Conservation (phyloP, 1,140 invertebrate genomes). For the Brachionus rotundiformis region DNA sequence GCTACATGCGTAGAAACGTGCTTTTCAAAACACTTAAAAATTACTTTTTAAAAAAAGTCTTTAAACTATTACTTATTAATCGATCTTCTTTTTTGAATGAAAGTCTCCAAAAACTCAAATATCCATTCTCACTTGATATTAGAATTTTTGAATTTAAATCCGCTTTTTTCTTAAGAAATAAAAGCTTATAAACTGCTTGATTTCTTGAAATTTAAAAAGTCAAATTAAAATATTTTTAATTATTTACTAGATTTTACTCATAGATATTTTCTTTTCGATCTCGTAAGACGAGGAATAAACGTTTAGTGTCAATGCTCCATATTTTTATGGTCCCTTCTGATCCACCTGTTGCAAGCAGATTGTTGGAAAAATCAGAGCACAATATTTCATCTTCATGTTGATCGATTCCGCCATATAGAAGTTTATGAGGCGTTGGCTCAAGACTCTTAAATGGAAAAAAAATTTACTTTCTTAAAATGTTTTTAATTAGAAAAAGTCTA, state of each 20-base stretch:
- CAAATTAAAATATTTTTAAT: neutral
- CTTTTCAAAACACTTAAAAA: slow-evolving; percentile 53
- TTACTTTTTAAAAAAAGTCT: neutral
- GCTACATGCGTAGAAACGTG: slow-evolving; percentile 59
- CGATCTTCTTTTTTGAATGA: slow-evolving; percentile 57
- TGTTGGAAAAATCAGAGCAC: slow-evolving; percentile 52
- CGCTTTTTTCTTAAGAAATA: slow-evolving; percentile 57
- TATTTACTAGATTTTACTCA: neutral
- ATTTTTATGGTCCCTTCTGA: slow-evolving; percentile 62
- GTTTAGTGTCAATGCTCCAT: slow-evolving; percentile 62
- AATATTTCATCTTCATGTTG: slow-evolving; percentile 63
- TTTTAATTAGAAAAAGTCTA: slow-evolving; percentile 52
- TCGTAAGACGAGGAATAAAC: slow-evolving; percentile 55
- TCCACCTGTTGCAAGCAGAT: slow-evolving; percentile 60
- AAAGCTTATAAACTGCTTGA: slow-evolving; percentile 61
- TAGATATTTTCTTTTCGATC: neutral
- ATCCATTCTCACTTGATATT: slow-evolving; percentile 60
- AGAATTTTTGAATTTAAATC: slow-evolving; percentile 59
- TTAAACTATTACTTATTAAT: slow-evolving; percentile 57
- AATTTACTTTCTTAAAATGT: neutral
- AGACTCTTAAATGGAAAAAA: neutral
- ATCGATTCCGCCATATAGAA: slow-evolving; percentile 61
- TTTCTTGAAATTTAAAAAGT: slow-evolving; percentile 55
- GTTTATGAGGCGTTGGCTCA: slow-evolving; percentile 57
- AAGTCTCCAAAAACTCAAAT: slow-evolving; percentile 60